phyloP scores from a whole-genome alignment of 2,888 invertebrate genomes.

The Xestoiulus laeticollis region DNA sequence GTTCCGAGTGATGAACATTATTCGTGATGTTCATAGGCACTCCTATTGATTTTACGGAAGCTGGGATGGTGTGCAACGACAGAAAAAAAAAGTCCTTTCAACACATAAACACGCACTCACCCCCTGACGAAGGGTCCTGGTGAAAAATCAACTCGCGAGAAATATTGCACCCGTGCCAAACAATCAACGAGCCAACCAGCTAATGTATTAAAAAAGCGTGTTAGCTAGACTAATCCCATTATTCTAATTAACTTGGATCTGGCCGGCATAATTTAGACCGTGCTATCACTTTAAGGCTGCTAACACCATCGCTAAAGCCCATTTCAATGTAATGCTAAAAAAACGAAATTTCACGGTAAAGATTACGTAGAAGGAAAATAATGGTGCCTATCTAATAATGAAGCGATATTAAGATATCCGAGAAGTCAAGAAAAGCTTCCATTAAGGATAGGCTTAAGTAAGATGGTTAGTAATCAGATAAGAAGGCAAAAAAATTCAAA shows the following conservation, averaged over 20 bases:
- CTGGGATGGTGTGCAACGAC: background rate
- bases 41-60: constrained; percentile 34
- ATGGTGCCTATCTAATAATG: background rate
- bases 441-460: too few relatives aligned
- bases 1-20: constrained; percentile 33
- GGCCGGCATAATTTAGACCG: background rate
- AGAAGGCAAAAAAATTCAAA: too few relatives aligned
- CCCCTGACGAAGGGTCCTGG: background rate
- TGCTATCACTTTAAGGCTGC: background rate
- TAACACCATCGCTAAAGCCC: background rate
- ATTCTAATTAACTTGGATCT: background rate
- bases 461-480: too few relatives aligned
- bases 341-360: background rate
- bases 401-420: background rate
- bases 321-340: background rate
- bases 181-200: background rate
- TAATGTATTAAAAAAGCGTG: constrained; percentile 10
- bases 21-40: background rate
- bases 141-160: background rate
- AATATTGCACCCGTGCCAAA: constrained; percentile 30
- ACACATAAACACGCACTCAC: constrained; percentile 28
- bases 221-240: background rate
- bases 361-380: background rate
- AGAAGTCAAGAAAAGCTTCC: background rate
- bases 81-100: background rate